These are phyloP conservation scores for Aphrophora alni DNA, from an alignment of 2,888 invertebrate genomes.

Conservation along the genomic window DNA sequence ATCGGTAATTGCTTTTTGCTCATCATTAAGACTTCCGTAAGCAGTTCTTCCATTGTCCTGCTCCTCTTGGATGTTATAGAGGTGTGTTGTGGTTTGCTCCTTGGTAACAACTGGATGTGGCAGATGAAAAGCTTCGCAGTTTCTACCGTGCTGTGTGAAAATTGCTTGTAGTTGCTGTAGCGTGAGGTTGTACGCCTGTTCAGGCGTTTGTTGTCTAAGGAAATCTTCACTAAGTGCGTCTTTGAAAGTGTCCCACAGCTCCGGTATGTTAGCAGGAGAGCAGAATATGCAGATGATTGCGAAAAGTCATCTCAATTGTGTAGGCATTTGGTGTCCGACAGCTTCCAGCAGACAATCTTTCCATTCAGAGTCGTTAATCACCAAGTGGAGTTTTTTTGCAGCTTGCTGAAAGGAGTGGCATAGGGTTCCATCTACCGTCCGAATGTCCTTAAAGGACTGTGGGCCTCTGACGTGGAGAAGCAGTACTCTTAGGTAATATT, in stretches of 20 bases:
- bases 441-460: no score
- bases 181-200: neutral
- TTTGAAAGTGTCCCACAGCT: neutral
- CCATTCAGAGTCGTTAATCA: no score
- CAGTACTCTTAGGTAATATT: no score
- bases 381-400: no score
- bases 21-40: neutral
- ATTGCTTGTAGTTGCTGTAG: neutral
- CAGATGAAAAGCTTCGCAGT: neutral
- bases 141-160: neutral
- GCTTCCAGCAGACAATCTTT: no score
- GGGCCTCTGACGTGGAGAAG: no score
- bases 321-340: no score
- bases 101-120: neutral
- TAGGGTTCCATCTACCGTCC: no score
- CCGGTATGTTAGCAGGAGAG: neutral
- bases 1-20: neutral
- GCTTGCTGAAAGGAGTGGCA: no score
- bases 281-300: neutral
- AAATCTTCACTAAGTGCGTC: neutral
- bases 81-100: neutral
- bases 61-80: neutral
- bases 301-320: no score
- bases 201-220: neutral
- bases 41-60: neutral